Percentiles rank a stretch among this genome's conserved stretches.
These are phyloP conservation scores for Onychostoma macrolepis DNA, from an alignment of 2,113 vertebrate species.

Conservation along the genomic window DNA sequence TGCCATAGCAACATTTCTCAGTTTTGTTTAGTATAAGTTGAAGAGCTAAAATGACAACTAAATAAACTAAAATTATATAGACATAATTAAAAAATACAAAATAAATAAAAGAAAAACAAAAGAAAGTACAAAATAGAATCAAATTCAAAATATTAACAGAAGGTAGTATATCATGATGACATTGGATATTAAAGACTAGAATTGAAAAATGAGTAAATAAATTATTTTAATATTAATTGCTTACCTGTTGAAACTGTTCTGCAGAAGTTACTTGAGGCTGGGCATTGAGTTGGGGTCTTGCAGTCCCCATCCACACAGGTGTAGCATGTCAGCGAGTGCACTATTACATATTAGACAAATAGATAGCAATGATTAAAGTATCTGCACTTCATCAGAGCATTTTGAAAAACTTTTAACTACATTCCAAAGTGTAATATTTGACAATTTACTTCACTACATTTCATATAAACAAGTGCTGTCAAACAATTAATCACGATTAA, in stretches of 20 bases:
- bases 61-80: neutral
- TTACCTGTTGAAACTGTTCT: slow-evolving; percentile 47
- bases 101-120: neutral
- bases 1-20: no score
- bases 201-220: neutral
- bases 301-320: slow-evolving; percentile 55
- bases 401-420: neutral
- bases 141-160: neutral
- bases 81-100: no score
- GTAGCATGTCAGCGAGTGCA: slow-evolving; percentile 65
- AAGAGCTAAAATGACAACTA: neutral
- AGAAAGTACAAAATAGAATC: neutral
- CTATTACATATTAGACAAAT: slow-evolving; percentile 47
- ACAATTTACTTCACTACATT: neutral
- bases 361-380: neutral
- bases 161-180: neutral
- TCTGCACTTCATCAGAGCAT: neutral
- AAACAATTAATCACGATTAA: no score
- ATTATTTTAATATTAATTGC: neutral
- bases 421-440: neutral
- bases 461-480: neutral
- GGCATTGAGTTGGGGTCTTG: slow-evolving; percentile 45
- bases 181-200: neutral
- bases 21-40: neutral
- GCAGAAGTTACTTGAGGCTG: slow-evolving; percentile 38